Evolutionary conservation across 2,113 vertebrate genomes (phyloP).

Genomic region (Callipepla californica): DNA sequence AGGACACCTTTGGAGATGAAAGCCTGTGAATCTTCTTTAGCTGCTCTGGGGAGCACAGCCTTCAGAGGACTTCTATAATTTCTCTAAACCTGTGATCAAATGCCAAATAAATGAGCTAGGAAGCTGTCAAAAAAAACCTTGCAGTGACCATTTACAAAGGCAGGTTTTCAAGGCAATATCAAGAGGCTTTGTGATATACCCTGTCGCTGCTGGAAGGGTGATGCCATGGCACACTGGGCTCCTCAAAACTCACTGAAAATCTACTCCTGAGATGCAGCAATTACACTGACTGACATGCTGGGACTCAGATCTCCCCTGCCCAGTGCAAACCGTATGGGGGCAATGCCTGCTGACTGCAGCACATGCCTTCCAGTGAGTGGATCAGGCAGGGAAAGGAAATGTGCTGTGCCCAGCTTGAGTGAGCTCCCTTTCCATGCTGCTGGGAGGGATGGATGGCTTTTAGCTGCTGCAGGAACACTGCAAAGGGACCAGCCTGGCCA

Average conservation of each 20-base stretch:
- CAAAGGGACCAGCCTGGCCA: background rate
- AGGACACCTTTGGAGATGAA: background rate
- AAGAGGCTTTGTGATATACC: background rate
- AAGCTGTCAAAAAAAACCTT: background rate
- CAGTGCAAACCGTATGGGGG: background rate
- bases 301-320: background rate
- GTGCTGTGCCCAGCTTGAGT: background rate
- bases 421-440: background rate
- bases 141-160: background rate
- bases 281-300: background rate
- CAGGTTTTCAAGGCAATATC: background rate
- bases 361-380: background rate
- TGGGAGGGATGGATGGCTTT: background rate
- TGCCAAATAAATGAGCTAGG: background rate
- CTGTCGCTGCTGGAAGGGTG: background rate
- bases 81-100: background rate
- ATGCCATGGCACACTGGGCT: background rate
- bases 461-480: fast-evolving
- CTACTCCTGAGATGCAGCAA: background rate
- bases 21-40: background rate
- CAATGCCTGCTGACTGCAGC: background rate
- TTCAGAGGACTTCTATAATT: background rate
- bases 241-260: background rate
- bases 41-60: background rate
- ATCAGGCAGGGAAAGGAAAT: background rate